Evolutionary conservation across 2,797 vertebrate species (phyloP).

Genomic region (Argyrosomus regius): DNA sequence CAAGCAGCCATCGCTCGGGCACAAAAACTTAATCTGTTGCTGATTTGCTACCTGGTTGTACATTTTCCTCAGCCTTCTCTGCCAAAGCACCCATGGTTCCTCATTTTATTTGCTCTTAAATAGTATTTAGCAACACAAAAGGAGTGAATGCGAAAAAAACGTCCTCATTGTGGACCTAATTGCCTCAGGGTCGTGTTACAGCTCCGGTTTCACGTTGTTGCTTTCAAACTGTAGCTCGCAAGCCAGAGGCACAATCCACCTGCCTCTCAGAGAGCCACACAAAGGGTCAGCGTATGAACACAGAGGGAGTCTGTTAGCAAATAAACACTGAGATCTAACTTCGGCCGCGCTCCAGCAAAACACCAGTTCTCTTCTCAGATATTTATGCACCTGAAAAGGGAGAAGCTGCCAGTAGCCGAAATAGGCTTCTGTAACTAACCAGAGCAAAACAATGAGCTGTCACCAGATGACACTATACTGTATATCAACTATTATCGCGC

Average conservation of each 20-base stretch:
- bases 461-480: constrained; percentile 62
- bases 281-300: constrained; percentile 81
- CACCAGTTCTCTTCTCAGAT: constrained; percentile 54
- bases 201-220: constrained; percentile 86
- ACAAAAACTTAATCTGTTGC: constrained; percentile 37
- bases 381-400: constrained; percentile 68
- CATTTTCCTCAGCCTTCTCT: constrained; percentile 36
- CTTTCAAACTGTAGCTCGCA: constrained; percentile 86
- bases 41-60: constrained; percentile 36
- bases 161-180: constrained; percentile 87
- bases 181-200: constrained; percentile 85
- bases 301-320: constrained; percentile 83
- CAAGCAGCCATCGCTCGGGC: constrained; percentile 8
- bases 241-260: constrained; percentile 84
- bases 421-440: constrained; percentile 62
- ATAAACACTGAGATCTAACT: constrained; percentile 79
- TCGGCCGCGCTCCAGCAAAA: constrained; percentile 55
- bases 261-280: constrained; percentile 83
- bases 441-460: constrained; percentile 67
- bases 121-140: constrained; percentile 84
- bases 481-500: constrained; percentile 58
- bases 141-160: constrained; percentile 76
- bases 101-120: constrained; percentile 80
- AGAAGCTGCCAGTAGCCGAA: constrained; percentile 54
- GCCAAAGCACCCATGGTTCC: constrained; percentile 57